Percentiles rank a stretch among this genome's conserved stretches.
phyloP scores from a whole-genome alignment of 2,888 invertebrate genomes.

The Deroplatys truncata region DNA sequence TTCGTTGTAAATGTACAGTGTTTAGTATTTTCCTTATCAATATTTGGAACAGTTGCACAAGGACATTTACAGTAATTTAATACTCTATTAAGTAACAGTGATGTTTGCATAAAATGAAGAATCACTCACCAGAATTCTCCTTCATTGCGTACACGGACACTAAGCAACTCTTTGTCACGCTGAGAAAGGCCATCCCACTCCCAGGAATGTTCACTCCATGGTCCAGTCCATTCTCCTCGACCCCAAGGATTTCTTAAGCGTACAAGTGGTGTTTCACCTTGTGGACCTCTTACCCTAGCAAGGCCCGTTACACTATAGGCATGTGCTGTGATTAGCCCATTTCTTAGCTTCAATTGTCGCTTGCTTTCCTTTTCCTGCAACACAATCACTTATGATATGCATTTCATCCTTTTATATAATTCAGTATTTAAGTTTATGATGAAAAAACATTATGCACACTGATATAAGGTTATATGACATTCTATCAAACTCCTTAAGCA shows the following conservation, averaged over 20 bases:
- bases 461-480: too few relatives aligned
- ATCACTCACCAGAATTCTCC: conserved; percentile 64
- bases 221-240: conserved; percentile 64
- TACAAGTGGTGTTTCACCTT: conserved; percentile 56
- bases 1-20: too few relatives aligned
- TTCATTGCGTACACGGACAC: conserved; percentile 58
- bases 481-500: too few relatives aligned
- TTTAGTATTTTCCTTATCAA: too few relatives aligned
- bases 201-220: conserved; percentile 65
- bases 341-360: conserved; percentile 53
- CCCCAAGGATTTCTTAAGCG: conserved; percentile 65
- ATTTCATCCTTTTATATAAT: too few relatives aligned
- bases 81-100: too few relatives aligned
- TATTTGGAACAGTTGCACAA: too few relatives aligned
- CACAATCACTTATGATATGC: background rate
- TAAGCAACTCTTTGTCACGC: conserved; percentile 59
- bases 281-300: conserved; percentile 59
- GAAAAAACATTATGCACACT: too few relatives aligned
- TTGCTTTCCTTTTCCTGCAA: conserved; percentile 53
- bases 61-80: too few relatives aligned
- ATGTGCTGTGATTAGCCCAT: conserved; percentile 62
- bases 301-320: conserved; percentile 69
- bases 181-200: conserved; percentile 65
- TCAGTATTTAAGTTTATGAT: too few relatives aligned
- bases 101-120: too few relatives aligned